Evolutionary conservation across 2,888 invertebrate genomes (phyloP).

Genomic region (Euplagia quadripunctaria): DNA sequence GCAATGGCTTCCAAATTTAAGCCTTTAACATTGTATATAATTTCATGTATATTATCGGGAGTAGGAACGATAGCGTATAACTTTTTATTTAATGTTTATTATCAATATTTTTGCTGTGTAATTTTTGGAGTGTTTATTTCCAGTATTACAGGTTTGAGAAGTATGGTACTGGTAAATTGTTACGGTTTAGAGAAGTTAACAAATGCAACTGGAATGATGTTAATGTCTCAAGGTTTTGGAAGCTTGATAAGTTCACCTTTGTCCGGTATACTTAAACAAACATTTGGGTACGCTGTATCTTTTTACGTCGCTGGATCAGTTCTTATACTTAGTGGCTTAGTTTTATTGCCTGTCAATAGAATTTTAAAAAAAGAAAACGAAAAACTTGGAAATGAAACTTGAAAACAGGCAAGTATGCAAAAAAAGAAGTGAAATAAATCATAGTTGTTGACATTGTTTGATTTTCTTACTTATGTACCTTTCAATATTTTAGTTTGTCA

Average conservation of each 20-base stretch:
- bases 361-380: background rate
- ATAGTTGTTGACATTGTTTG: background rate
- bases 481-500: too few relatives aligned
- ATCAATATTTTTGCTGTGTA: conserved; percentile 71
- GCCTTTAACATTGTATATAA: conserved; percentile 61
- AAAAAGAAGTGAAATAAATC: background rate
- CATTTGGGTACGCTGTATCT: conserved; percentile 66
- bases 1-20: conserved; percentile 68
- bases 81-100: conserved; percentile 68
- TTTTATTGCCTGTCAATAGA: conserved; percentile 42
- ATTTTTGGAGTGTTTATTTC: conserved; percentile 73
- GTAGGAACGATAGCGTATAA: conserved; percentile 66
- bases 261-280: conserved; percentile 67
- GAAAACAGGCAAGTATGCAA: background rate
- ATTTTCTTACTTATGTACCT: background rate
- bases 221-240: conserved; percentile 78
- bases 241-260: conserved; percentile 75
- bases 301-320: conserved; percentile 73
- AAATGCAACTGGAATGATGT: conserved; percentile 77
- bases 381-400: background rate
- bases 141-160: conserved; percentile 68
- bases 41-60: conserved; percentile 63
- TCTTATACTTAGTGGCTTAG: conserved; percentile 67
- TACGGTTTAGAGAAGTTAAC: conserved; percentile 81
- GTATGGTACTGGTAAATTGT: conserved; percentile 71